Evolutionary conservation across 2,797 vertebrate species (phyloP), one percentile per base, ranked within the genome.

Genomic region (Liasis olivaceus): DNA sequence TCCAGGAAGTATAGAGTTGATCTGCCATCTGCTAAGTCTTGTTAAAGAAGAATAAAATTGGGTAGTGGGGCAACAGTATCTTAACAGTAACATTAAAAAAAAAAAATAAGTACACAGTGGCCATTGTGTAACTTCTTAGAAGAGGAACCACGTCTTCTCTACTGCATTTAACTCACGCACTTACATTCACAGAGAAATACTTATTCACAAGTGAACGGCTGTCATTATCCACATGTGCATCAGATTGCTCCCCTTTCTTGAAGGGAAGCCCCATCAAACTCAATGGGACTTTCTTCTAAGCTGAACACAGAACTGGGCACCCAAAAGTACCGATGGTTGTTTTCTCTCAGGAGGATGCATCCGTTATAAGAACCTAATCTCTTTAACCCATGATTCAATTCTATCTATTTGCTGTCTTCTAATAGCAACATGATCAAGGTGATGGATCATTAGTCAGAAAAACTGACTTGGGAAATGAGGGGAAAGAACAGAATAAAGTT

Each of bases 1-100:
- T 72, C 94, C 92, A 36, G 42, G 6, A 51, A 91, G 84, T 3
- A 54, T 91, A 94, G 96, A 91, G 42, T n/a, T n/a, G 15, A 15
- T 58, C 64, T 51, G 26, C 64, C 28, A 24, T 77, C 24, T 91
- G 47, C 84, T 56, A 28, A 26, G 66, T n/a, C 63, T 1, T 3
- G 90, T 4, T 64, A 64, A 90, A 42, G 92, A 89, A 17, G 28
- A 31, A 90, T 36, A 95, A 77, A 47, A 9, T 0, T 0, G 1
- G 0, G 56, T 92, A 36, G 66, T 89, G 91, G 95, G 93, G 93
- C 2, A 0, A 6, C 11, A 0, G 51, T 54, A 87, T 5, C 20
- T 58, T 9, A 13, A 69, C 9, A 54, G 26, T 28, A 60, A 62
- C 4, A 60, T n/a, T n/a, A 12, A 26, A 56, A 8, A 26, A 56